phyloP scores from a whole-genome alignment of 2,797 vertebrate species.

The Acanthurus lineatus region DNA sequence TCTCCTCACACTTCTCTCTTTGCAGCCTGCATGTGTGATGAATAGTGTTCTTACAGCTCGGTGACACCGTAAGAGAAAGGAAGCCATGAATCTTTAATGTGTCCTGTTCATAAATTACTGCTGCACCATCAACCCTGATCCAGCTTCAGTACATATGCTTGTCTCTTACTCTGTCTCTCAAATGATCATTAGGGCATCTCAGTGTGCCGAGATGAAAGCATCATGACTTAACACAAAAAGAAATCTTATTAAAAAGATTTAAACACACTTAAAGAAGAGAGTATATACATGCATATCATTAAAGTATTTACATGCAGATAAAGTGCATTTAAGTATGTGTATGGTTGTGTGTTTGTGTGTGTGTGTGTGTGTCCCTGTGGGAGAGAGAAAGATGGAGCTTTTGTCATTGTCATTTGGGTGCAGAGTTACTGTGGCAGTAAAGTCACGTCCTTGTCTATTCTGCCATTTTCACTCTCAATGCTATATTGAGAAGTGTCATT shows the following conservation, averaged over 20 bases:
- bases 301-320: not conserved
- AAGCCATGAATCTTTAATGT: slow-evolving; percentile 81
- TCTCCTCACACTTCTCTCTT: slow-evolving; percentile 34
- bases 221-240: not conserved
- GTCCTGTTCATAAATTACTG: slow-evolving; percentile 81
- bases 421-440: slow-evolving; percentile 68
- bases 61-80: slow-evolving; percentile 68
- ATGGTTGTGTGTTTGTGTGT: slow-evolving; percentile 7
- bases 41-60: slow-evolving; percentile 63
- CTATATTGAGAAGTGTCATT: slow-evolving; percentile 83
- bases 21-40: slow-evolving; percentile 65
- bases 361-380: not conserved
- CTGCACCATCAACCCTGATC: slow-evolving; percentile 59
- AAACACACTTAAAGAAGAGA: not conserved
- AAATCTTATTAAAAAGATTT: not conserved
- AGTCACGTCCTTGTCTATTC: slow-evolving; percentile 83
- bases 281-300: not conserved
- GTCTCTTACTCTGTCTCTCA: slow-evolving; percentile 38
- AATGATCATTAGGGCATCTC: slow-evolving; percentile 38
- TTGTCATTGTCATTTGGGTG: slow-evolving; percentile 62
- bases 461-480: slow-evolving; percentile 78
- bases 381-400: slow-evolving; percentile 21
- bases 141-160: slow-evolving; percentile 50
- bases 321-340: not conserved
- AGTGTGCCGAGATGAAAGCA: not conserved